Percentiles rank a stretch among this genome's conserved stretches.
Conservation (phyloP, 2,797 vertebrate genomes). For the Mionectes olivaceus region DNA sequence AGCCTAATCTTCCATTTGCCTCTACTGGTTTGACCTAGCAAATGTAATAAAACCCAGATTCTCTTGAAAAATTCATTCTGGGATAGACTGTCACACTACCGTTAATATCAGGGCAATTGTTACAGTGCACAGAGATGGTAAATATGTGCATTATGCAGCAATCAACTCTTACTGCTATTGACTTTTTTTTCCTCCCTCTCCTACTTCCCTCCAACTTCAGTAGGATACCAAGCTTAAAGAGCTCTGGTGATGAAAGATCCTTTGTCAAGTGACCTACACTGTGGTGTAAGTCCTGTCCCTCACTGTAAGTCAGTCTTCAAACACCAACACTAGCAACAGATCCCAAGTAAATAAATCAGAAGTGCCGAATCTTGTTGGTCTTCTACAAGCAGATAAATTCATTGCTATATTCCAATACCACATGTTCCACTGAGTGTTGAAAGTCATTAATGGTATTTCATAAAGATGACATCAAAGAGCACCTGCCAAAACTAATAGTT, state of each 20-base stretch:
- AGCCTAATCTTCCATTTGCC: not conserved
- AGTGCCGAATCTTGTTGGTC: not conserved
- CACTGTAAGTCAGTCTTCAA: not conserved
- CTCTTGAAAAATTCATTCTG: not conserved
- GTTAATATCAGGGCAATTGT: not conserved
- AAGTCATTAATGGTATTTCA: not conserved
- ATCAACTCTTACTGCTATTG: not conserved
- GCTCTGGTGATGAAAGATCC: not conserved
- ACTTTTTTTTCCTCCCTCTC: not conserved
- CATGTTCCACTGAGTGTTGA: not conserved
- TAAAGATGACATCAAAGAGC: not conserved
- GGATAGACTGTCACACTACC: not conserved
- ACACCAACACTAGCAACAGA: not conserved
- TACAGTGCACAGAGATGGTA: not conserved
- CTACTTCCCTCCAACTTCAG: not conserved
- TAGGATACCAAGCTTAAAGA: not conserved
- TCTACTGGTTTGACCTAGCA: not conserved
- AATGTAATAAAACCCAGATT: not conserved
- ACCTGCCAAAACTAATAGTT: not conserved
- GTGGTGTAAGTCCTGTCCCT: not conserved
- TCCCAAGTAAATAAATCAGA: not conserved
- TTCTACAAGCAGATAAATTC: not conserved
- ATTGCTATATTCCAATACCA: not conserved
- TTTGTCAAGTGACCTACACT: not conserved
- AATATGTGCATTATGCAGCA: not conserved